Evolutionary conservation across 2,113 vertebrate species (phyloP), one percentile per base, ranked within the genome.

Genomic region (Daphoenositta chrysoptera): DNA sequence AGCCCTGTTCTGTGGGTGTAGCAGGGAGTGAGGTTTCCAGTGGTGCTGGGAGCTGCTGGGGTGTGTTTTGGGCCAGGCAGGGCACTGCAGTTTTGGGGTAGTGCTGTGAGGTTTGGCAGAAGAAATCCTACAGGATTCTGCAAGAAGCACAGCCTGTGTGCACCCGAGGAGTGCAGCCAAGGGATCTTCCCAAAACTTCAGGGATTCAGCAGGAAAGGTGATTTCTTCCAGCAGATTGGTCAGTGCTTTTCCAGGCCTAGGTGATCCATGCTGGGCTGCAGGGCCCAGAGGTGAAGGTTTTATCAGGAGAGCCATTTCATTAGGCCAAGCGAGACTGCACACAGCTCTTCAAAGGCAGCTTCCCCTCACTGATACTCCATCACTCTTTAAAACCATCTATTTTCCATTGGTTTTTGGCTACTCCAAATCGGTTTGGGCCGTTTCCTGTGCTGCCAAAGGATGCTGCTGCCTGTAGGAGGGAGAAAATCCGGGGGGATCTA

Each of bases 341-440:
- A 23, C 21, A 72, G 68, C 37, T 71, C 58, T 45, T 71, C 84
- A 28, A 28, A 53, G 72, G 24, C 68, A 56, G 50, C 81, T 81
- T 54, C 50, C 50, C 50, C 39, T 51, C 48, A 2, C 51, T 22
- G 28, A 31, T n/a, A 23, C 6, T 48, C 51, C 20, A 56, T 31
- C 24, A 37, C 17, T 48, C 33, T 56, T 39, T 27, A 61, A 65
- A 78, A 40, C 4, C 53, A 51, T 33, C 66, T 51, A 26, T 40
- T 40, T 26, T 26, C 11, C 31, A 19, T 37, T 0, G 0, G 20
- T 30, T 64, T 66, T 18, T 42, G 70, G 39, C 70, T 58, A 4
- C 39, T 84, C 44, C 68, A 56, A 17, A 85, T 35, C 10, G 10
- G 9, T n/a, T 27, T 40, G 81, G 68, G 68, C 58, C 54, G 13